Conservation (phyloP, 2,113 vertebrate genomes). For the Puntigrus tetrazona region DNA sequence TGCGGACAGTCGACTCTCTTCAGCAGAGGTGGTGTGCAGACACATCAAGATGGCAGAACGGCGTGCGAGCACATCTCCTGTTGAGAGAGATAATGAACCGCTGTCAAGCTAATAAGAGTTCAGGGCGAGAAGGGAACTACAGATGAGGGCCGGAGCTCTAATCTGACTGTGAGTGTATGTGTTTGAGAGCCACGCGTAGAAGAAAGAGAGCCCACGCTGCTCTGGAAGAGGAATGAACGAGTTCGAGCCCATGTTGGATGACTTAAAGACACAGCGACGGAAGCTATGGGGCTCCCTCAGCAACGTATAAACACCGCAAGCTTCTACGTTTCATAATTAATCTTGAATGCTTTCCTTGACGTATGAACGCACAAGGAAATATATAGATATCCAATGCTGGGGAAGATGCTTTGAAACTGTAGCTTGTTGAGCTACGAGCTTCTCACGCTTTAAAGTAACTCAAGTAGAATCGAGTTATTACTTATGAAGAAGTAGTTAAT, state of each 20-base stretch:
- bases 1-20: background rate
- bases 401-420: background rate
- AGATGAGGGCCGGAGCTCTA: slow-evolving; percentile 11
- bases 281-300: background rate
- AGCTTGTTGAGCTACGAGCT: background rate
- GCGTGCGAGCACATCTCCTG: slow-evolving; percentile 52
- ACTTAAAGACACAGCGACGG: background rate
- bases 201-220: slow-evolving; percentile 17
- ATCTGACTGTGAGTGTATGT: slow-evolving; percentile 21
- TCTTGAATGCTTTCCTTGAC: background rate
- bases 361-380: background rate
- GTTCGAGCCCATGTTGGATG: slow-evolving; percentile 20
- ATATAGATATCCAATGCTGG: background rate
- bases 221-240: background rate
- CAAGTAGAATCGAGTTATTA: background rate
- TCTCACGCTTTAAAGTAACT: background rate
- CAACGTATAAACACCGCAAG: background rate
- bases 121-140: slow-evolving; percentile 13
- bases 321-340: background rate
- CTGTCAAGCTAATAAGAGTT: slow-evolving; percentile 60
- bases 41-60: slow-evolving; percentile 57
- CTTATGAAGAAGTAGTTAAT: background rate
- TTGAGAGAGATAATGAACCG: slow-evolving; percentile 70
- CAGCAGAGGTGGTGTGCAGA: slow-evolving; percentile 16
- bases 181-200: background rate